Conservation (phyloP, 2,888 invertebrate genomes). For the Mechanitis messenoides region DNA sequence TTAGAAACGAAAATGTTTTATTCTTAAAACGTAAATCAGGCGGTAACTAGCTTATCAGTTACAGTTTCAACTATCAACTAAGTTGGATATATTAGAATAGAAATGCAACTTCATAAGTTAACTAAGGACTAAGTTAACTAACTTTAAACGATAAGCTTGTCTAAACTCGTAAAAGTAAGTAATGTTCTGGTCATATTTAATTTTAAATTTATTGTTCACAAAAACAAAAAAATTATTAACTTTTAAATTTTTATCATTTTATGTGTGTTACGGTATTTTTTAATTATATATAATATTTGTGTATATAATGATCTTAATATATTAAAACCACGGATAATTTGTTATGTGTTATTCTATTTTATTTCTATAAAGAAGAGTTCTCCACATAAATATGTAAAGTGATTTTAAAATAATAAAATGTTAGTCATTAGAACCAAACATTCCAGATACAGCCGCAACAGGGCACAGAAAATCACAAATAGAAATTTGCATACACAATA, state of each 20-base stretch:
- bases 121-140: background rate
- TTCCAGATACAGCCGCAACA: background rate
- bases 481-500: conserved; percentile 39
- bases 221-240: background rate
- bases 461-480: conserved; percentile 33
- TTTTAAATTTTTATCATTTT: too few relatives aligned
- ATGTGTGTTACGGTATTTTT: too few relatives aligned
- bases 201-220: too few relatives aligned
- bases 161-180: conserved; percentile 10
- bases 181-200: background rate
- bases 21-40: background rate
- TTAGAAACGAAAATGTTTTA: background rate
- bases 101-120: background rate
- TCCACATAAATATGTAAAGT: too few relatives aligned
- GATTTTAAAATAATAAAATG: background rate
- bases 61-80: background rate
- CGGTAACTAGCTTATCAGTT: background rate
- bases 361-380: too few relatives aligned
- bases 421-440: background rate
- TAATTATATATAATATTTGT: too few relatives aligned
- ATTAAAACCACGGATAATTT: too few relatives aligned
- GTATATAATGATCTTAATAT: too few relatives aligned
- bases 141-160: conserved; percentile 9
- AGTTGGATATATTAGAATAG: conserved; percentile 12
- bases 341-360: too few relatives aligned